These are phyloP conservation scores for Paramuricea clavata DNA, from an alignment of 92 coral and sea anemone species.

Conservation along the genomic window DNA sequence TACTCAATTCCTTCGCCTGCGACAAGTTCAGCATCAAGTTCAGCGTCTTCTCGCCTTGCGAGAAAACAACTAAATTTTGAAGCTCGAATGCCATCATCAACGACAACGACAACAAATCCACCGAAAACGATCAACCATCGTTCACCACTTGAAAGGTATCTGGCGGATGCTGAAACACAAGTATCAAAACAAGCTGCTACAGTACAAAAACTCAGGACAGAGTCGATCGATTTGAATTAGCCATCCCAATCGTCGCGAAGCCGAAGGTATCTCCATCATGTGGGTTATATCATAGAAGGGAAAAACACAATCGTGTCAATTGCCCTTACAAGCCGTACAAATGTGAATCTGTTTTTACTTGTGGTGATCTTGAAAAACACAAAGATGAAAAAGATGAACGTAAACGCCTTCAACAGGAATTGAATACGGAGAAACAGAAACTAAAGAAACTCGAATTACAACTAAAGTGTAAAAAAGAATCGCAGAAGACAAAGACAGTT, in stretches of 20 bases:
- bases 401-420: not conserved
- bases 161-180: conserved; percentile 22
- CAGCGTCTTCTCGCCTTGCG: not conserved
- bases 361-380: conserved; percentile 29
- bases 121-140: not conserved
- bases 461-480: conserved; percentile 22
- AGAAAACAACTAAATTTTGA: not conserved
- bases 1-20: not conserved
- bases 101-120: not conserved
- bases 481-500: conserved; percentile 13
- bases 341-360: conserved; percentile 10
- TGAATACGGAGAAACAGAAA: conserved; percentile 5
- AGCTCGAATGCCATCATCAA: not conserved
- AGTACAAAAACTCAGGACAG: not conserved
- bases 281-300: conserved; percentile 11
- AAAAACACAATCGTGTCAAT: conserved; percentile 11
- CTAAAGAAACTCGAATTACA: conserved; percentile 13
- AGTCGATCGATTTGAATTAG: conserved; percentile 10
- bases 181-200: conserved; percentile 5
- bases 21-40: conserved; percentile 3
- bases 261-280: not conserved
- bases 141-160: conserved; percentile 18
- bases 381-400: conserved; percentile 25
- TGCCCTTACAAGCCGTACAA: conserved; percentile 26
- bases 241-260: conserved; percentile 21